Percentiles rank a stretch among this genome's conserved stretches.
Conservation (phyloP, 1,140 invertebrate genomes). For the Hyles euphorbiae region DNA sequence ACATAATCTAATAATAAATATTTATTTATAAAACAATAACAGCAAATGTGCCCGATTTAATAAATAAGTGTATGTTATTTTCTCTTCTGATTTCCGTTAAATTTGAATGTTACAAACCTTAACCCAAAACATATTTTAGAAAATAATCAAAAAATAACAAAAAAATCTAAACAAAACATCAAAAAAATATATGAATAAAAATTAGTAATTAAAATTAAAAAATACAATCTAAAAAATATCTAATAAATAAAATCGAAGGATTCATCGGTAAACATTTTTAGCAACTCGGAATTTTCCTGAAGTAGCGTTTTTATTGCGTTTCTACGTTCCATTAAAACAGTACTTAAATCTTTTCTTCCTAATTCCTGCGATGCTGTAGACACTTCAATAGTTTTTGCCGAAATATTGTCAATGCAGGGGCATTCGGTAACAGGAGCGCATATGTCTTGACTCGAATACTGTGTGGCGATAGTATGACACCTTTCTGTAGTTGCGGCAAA, state of each 20-base stretch:
- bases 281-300: constrained; percentile 39
- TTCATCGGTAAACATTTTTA: constrained; percentile 58
- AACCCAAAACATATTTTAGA: too few species aligned
- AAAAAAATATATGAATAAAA: background rate
- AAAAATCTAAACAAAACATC: background rate
- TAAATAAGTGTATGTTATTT: too few species aligned
- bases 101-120: too few species aligned
- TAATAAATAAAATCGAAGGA: constrained; percentile 35
- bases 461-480: constrained; percentile 40
- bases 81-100: too few species aligned
- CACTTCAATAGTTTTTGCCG: background rate
- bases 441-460: constrained; percentile 57
- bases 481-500: constrained; percentile 48
- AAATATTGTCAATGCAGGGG: constrained; percentile 16
- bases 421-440: constrained; percentile 19
- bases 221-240: background rate
- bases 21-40: too few species aligned
- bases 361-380: constrained; percentile 15
- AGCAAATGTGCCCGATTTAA: too few species aligned
- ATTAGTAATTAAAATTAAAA: constrained; percentile 3
- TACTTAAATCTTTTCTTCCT: constrained; percentile 20
- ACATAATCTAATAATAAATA: too few species aligned
- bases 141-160: too few species aligned
- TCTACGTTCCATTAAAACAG: constrained; percentile 37
- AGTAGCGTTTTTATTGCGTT: constrained; percentile 38